Evolutionary conservation across 1,140 invertebrate species (phyloP).

Genomic region (Drepana arcuata): DNA sequence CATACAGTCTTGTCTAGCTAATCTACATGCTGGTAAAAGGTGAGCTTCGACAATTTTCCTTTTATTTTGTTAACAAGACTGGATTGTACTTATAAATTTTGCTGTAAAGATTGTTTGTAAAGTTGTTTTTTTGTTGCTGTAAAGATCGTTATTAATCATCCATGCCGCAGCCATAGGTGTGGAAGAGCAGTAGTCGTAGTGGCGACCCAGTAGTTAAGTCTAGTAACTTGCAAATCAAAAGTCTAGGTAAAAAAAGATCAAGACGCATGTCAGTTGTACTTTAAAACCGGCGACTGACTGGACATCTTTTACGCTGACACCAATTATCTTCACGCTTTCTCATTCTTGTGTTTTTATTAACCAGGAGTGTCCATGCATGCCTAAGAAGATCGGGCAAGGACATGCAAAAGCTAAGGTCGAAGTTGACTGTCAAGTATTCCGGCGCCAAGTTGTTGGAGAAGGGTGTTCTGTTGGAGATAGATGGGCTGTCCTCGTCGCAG

Average conservation of each 20-base stretch:
- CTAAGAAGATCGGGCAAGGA: conserved; percentile 68
- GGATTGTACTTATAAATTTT: neutral
- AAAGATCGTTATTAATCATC: too few species aligned
- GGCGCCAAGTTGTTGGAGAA: conserved; percentile 82
- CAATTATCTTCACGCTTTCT: too few species aligned
- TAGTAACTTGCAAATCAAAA: too few species aligned
- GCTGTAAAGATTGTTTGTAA: neutral
- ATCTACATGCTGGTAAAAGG: conserved; percentile 80
- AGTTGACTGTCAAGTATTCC: conserved; percentile 79
- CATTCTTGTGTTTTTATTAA: too few species aligned
- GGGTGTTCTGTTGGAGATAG: conserved; percentile 82
- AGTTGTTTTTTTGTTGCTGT: conserved; percentile 8
- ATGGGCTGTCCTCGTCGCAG: conserved; percentile 77
- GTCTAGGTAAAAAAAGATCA: too few species aligned
- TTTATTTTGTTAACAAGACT: conserved; percentile 1
- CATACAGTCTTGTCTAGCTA: conserved; percentile 82
- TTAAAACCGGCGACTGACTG: too few species aligned
- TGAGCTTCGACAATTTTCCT: conserved; percentile 31
- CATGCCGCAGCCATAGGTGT: too few species aligned
- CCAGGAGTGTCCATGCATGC: conserved; percentile 71
- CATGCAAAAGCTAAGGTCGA: conserved; percentile 74
- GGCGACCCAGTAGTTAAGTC: too few species aligned
- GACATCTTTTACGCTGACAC: too few species aligned
- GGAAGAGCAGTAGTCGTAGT: too few species aligned
- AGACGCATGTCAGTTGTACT: too few species aligned